phyloP scores from a whole-genome alignment of 2,113 vertebrate species.

The Drymodes brunneopygia region DNA sequence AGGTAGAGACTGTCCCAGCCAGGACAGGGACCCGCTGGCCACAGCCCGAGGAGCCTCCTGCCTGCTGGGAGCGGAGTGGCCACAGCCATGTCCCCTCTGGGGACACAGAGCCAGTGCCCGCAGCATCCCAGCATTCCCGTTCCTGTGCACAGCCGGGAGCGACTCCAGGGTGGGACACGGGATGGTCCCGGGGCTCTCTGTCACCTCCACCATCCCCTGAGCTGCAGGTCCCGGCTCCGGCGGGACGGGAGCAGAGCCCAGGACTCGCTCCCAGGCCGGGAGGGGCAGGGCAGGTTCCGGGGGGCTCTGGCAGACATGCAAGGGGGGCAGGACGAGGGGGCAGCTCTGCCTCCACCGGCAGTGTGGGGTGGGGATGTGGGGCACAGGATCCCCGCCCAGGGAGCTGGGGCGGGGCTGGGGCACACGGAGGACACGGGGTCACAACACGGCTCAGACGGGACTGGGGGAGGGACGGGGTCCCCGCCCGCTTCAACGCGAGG shows the following conservation, averaged over 20 bases:
- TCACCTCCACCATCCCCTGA: fast-evolving
- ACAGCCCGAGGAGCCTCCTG: background rate
- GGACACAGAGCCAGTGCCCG: background rate
- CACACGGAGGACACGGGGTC: background rate
- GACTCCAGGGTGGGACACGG: background rate
- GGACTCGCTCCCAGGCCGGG: background rate
- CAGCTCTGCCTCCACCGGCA: background rate
- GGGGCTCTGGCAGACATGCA: background rate
- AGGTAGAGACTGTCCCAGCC: background rate
- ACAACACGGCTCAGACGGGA: constrained; percentile 24
- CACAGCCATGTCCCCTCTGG: background rate
- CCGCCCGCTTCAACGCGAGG: background rate
- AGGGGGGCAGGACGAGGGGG: background rate
- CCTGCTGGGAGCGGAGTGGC: background rate
- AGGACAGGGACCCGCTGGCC: background rate
- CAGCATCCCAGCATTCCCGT: background rate
- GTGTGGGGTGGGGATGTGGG: background rate
- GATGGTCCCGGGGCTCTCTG: background rate
- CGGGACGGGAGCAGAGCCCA: background rate
- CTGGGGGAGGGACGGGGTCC: background rate
- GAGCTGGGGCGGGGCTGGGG: background rate
- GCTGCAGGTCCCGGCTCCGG: background rate
- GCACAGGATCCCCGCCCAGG: background rate
- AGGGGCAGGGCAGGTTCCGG: background rate
- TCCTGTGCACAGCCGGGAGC: background rate